Evolutionary conservation across 2,113 vertebrate genomes (phyloP), one percentile per base, ranked within the genome.

Genomic region (Sphyrna mokarran): DNA sequence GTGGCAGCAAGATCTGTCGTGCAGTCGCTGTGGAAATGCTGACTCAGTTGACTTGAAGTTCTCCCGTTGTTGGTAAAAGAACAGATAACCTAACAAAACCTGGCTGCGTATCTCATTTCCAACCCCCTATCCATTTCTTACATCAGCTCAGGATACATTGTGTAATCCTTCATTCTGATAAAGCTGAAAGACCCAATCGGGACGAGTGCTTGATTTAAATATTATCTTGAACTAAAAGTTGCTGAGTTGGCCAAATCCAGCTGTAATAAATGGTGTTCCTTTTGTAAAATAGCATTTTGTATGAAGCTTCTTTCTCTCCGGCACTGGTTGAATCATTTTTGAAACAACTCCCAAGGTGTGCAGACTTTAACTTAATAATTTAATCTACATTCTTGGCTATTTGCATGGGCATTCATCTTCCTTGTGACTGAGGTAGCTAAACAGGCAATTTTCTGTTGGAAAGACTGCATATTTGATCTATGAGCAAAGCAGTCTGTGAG

Each of bases 331-430:
- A 95, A 43, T 72, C 69, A 11, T 95, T 72, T 40, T 54, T 76
- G 94, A 95, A 72, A 95, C 54, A 68, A 54, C 94, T 95, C 94
- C 94, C 94, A 95, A 72, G 69, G 40, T 76, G 68, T 76, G 29
- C 94, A 72, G 26, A 33, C 94, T 72, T 40, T 33, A 40, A 29
- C 40, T 54, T 76, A 95, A 95, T 95, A 72, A 95, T 95, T 95
- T 72, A 76, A 95, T 95, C 94, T 43, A 72, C 94, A 76, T 14
- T 95, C 37, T 76, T 72, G 18, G 68, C 43, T 26, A 95, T 70
- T 95, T 76, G 40, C 40, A 72, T 54, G 68, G 66, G 48, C 68
- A 95, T 76, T 95, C 40, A 72, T 95, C 94, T 95, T 95, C 94
- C 54, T 72, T 95, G 66, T 72, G 94, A 95, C 68, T 72, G 69